These are phyloP conservation scores for Polypedilum pembai DNA, from an alignment of 1,140 invertebrate species.

Conservation along the genomic window DNA sequence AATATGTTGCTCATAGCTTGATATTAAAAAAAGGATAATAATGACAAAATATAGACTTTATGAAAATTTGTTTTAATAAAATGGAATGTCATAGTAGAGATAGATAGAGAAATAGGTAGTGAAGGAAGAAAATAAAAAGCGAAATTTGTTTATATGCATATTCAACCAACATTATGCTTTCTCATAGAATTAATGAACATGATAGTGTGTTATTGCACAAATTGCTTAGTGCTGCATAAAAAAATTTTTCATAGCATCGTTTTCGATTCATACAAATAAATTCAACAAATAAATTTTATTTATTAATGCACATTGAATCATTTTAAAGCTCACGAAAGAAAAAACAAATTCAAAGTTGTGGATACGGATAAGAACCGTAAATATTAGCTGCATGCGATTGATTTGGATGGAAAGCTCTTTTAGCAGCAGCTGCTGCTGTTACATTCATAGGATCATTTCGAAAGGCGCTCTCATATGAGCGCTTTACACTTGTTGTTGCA, in stretches of 20 bases:
- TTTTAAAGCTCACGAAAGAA: slow-evolving; percentile 2
- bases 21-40: too few relatives aligned
- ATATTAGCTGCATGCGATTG: slow-evolving; percentile 7
- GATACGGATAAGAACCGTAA: slow-evolving; percentile 19
- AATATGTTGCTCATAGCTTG: too few relatives aligned
- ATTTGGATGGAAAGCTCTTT: slow-evolving; percentile 5
- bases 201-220: not conserved
- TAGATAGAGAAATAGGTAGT: too few relatives aligned
- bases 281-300: not conserved
- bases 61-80: too few relatives aligned
- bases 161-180: not conserved
- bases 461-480: slow-evolving; percentile 42
- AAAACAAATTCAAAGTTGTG: not conserved
- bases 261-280: not conserved
- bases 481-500: slow-evolving; percentile 37
- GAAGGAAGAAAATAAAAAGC: not conserved
- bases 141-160: not conserved
- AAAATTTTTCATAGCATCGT: slow-evolving; percentile 17
- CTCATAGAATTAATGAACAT: not conserved
- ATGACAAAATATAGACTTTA: too few relatives aligned
- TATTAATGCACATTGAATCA: slow-evolving; percentile 1
- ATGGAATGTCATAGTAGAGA: too few relatives aligned
- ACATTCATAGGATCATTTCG: slow-evolving; percentile 36
- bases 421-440: not conserved
- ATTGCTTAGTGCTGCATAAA: not conserved